Percentiles rank a stretch among this genome's conserved stretches.
phyloP scores from a whole-genome alignment of 2,888 invertebrate genomes.

The Odontocolon sp. region DNA sequence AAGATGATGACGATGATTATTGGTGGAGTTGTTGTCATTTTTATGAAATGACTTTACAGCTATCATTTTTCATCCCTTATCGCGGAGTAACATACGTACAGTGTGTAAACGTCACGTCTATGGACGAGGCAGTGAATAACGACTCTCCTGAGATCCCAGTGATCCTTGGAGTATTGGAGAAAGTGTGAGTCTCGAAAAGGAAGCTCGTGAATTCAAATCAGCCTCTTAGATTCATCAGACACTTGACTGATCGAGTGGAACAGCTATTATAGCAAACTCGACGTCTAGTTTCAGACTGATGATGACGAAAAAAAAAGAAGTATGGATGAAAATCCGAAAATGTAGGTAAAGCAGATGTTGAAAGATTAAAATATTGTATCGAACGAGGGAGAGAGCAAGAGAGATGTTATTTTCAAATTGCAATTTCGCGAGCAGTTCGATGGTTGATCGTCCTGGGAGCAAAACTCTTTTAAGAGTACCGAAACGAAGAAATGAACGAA shows the following conservation, averaged over 20 bases:
- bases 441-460: slow-evolving; percentile 4
- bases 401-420: slow-evolving; percentile 50
- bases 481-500: neutral
- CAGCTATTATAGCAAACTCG: too few relatives aligned
- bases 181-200: neutral
- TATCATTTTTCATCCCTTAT: neutral
- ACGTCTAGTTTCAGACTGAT: too few relatives aligned
- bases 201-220: slow-evolving; percentile 47
- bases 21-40: neutral
- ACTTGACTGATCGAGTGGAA: slow-evolving; percentile 41
- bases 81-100: neutral
- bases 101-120: neutral
- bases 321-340: neutral
- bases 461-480: too few relatives aligned
- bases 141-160: slow-evolving; percentile 15
- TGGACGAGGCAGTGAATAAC: slow-evolving; percentile 39
- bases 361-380: slow-evolving; percentile 30
- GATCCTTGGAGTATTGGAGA: slow-evolving; percentile 8
- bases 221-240: slow-evolving; percentile 5
- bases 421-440: slow-evolving; percentile 30
- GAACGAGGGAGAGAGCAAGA: neutral
- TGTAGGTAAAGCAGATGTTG: slow-evolving; percentile 4
- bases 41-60: neutral
- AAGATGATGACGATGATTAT: neutral
- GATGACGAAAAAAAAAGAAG: neutral